Percentiles rank a stretch among this genome's conserved stretches.
These are phyloP conservation scores for Eupsittula cactorum DNA, from an alignment of 2,113 vertebrate species.

Conservation along the genomic window DNA sequence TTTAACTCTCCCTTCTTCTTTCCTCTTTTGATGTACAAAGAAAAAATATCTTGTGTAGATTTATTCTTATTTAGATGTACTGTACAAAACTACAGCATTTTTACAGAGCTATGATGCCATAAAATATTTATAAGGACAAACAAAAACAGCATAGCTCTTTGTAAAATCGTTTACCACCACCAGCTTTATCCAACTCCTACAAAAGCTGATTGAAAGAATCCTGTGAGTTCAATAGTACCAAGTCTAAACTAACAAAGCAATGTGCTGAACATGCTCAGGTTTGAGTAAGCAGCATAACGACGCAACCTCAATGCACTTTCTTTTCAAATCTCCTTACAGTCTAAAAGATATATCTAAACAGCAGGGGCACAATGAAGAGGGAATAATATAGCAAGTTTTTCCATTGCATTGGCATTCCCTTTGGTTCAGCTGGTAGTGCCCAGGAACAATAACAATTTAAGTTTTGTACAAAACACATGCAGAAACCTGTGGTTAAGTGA, in stretches of 20 bases:
- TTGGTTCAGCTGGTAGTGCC: not conserved
- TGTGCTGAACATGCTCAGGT: not conserved
- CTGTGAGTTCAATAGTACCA: not conserved
- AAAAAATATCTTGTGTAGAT: not conserved
- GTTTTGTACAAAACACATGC: not conserved
- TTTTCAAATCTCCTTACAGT: not conserved
- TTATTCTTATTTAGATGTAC: not conserved
- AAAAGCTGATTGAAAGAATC: not conserved
- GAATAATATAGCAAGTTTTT: not conserved
- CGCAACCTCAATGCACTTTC: not conserved
- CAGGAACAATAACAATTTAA: not conserved
- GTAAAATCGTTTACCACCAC: not conserved
- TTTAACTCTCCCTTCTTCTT: not conserved
- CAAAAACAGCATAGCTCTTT: constrained; percentile 2
- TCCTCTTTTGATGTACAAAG: not conserved
- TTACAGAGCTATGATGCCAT: not conserved
- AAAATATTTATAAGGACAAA: constrained; percentile 45
- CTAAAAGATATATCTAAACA: not conserved
- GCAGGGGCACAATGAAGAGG: not conserved
- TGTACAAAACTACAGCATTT: constrained; percentile 4
- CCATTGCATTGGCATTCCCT: not conserved
- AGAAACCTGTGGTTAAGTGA: not conserved
- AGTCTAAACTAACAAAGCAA: not conserved
- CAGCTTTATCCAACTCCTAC: not conserved
- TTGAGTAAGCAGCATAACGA: not conserved